Conservation (phyloP, 2,888 invertebrate species). For the Drosophila dives region DNA sequence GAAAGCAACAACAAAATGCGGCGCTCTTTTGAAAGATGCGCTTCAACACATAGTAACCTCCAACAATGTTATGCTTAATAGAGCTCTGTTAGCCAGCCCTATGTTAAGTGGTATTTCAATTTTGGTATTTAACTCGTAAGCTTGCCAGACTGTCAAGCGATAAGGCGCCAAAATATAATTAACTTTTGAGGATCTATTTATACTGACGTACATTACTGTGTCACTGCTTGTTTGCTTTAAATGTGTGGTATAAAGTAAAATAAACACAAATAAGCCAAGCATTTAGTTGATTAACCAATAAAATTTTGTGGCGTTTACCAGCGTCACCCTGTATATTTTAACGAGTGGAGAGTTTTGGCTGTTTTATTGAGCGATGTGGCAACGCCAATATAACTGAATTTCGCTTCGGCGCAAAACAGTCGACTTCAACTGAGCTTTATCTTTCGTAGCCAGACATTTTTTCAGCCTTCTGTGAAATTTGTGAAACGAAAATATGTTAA, state of each 20-base stretch:
- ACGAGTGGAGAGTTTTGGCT: neutral
- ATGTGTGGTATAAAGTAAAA: neutral
- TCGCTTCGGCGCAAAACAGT: constrained; percentile 53
- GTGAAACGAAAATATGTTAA: constrained; percentile 76
- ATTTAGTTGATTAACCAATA: neutral
- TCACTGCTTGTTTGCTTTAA: neutral
- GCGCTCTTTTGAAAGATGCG: constrained; percentile 40
- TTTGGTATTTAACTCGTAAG: constrained; percentile 7
- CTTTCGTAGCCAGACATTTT: constrained; percentile 31
- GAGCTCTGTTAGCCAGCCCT: constrained; percentile 19
- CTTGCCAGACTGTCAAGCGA: constrained; percentile 11
- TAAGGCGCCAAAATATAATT: neutral
- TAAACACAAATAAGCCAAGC: neutral
- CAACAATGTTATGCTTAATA: constrained; percentile 42
- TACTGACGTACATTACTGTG: neutral
- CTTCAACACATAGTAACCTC: constrained; percentile 19
- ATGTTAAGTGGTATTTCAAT: constrained; percentile 16
- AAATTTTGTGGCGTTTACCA: neutral
- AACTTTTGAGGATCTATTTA: neutral
- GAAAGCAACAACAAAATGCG: constrained; percentile 61
- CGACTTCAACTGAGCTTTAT: constrained; percentile 32
- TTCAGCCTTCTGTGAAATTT: constrained; percentile 34
- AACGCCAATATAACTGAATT: constrained; percentile 43
- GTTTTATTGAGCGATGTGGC: constrained; percentile 20
- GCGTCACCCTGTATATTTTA: neutral